These are phyloP conservation scores for Sciurus niger DNA, from an alignment of 2,113 vertebrate genomes.

Conservation along the genomic window DNA sequence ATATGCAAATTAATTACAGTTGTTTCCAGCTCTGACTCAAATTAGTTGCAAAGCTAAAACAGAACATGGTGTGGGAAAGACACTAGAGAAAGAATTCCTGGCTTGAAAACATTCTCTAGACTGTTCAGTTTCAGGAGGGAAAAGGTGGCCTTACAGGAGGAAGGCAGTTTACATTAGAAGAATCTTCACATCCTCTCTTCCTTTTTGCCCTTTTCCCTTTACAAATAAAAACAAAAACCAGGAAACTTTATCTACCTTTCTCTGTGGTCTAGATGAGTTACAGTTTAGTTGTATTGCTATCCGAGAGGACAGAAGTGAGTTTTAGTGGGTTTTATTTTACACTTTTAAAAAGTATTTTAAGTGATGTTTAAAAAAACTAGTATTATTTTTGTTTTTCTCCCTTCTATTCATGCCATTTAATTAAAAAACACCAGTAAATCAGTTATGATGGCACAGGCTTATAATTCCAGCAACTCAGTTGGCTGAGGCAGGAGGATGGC, in stretches of 20 bases:
- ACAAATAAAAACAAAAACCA: background rate
- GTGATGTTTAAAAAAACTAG: background rate
- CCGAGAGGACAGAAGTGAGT: background rate
- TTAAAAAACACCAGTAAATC: background rate
- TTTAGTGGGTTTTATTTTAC: slow-evolving; percentile 21
- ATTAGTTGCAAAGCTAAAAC: slow-evolving; percentile 58
- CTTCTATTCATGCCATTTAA: background rate
- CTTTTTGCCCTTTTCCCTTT: background rate
- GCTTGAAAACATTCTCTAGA: slow-evolving; percentile 64
- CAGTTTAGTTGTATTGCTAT: background rate
- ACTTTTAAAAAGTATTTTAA: background rate
- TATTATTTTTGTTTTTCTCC: background rate
- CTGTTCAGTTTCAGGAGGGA: background rate
- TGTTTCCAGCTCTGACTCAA: slow-evolving; percentile 64
- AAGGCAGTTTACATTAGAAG: background rate
- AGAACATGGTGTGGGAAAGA: background rate
- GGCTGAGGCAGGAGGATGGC: no score
- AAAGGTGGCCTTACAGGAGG: background rate
- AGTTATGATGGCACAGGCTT: no score
- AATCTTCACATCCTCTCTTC: background rate
- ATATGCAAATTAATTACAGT: slow-evolving; percentile 59
- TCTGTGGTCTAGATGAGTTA: background rate
- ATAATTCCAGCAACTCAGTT: no score
- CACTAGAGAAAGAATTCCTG: slow-evolving; percentile 25
- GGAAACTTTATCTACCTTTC: background rate